Percentiles rank a stretch among this genome's conserved stretches.
Evolutionary conservation across 2,888 invertebrate species (phyloP).

Genomic region (Euphydryas editha): DNA sequence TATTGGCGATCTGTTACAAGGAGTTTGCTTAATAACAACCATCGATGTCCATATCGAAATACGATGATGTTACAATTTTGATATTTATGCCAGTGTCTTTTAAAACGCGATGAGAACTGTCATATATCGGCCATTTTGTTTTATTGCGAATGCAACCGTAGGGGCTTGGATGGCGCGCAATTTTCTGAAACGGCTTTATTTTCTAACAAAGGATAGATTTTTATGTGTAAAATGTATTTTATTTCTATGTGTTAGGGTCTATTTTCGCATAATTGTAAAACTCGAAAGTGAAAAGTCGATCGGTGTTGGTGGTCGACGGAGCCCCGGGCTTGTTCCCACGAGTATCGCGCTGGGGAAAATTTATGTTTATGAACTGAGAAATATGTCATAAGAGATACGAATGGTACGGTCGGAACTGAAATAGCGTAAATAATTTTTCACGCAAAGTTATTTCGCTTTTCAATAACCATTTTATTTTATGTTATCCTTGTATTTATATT

Average conservation of each 20-base stretch:
- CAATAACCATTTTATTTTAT: constrained; percentile 35
- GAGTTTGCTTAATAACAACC: constrained; percentile 43
- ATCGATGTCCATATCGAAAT: constrained; percentile 53
- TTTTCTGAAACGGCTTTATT: constrained; percentile 77
- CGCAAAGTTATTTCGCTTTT: constrained; percentile 50
- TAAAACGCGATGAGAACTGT: constrained; percentile 53
- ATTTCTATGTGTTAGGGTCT: constrained; percentile 47
- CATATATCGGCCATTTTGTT: constrained; percentile 66
- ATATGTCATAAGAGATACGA: constrained; percentile 80
- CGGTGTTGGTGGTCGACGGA: constrained; percentile 77
- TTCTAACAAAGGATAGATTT: constrained; percentile 55
- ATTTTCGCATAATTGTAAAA: constrained; percentile 46
- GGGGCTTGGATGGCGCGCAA: constrained; percentile 51
- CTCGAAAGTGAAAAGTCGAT: constrained; percentile 78
- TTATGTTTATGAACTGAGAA: constrained; percentile 82
- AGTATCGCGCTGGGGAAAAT: constrained; percentile 78
- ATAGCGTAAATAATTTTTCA: constrained; percentile 80
- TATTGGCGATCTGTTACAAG: constrained; percentile 42
- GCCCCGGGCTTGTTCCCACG: constrained; percentile 79
- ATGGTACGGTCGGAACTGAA: constrained; percentile 74
- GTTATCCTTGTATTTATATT: background rate
- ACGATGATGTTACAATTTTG: constrained; percentile 65
- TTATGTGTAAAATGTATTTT: constrained; percentile 45
- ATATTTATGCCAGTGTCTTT: constrained; percentile 64
- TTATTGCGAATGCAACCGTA: constrained; percentile 67